phyloP scores from a whole-genome alignment of 92 coral and sea anemone species.

The Isaurus tuberculatus region DNA sequence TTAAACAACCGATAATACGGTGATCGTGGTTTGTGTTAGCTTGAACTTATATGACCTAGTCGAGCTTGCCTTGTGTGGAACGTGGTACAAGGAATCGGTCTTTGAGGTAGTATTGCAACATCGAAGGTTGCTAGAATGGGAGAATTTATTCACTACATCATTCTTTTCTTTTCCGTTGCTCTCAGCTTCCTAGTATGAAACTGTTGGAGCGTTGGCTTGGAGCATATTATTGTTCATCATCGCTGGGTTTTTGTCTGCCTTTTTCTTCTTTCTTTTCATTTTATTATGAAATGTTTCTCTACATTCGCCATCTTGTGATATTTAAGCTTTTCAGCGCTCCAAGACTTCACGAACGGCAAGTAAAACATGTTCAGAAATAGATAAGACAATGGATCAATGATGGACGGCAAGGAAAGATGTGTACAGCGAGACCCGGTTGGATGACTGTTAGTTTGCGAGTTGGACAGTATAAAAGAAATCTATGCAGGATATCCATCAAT shows the following conservation, averaged over 20 bases:
- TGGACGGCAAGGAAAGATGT: constrained; percentile 62
- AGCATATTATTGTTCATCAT: constrained; percentile 63
- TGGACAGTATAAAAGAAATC: constrained; percentile 66
- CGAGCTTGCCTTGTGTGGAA: no score
- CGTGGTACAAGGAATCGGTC: no score
- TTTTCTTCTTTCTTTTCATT: constrained; percentile 67
- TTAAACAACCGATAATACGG: no score
- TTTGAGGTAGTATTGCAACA: no score
- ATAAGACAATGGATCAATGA: constrained; percentile 54
- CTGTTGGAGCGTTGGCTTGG: constrained; percentile 63
- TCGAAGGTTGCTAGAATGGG: constrained; percentile 1
- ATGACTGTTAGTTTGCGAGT: constrained; percentile 68
- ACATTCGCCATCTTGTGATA: constrained; percentile 58
- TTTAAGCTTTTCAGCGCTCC: constrained; percentile 69
- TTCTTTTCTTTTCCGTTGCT: constrained; percentile 19
- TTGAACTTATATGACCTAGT: no score
- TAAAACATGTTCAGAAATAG: constrained; percentile 63
- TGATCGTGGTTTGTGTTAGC: no score
- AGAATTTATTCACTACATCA: neutral
- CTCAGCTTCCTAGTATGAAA: constrained; percentile 38
- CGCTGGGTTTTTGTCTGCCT: constrained; percentile 74
- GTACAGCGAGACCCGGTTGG: constrained; percentile 75
- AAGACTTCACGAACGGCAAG: constrained; percentile 50
- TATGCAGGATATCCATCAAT: constrained; percentile 51
- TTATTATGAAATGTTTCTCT: constrained; percentile 58